These are phyloP conservation scores for Emmelina monodactyla DNA, from an alignment of 2,888 invertebrate species.

Conservation along the genomic window DNA sequence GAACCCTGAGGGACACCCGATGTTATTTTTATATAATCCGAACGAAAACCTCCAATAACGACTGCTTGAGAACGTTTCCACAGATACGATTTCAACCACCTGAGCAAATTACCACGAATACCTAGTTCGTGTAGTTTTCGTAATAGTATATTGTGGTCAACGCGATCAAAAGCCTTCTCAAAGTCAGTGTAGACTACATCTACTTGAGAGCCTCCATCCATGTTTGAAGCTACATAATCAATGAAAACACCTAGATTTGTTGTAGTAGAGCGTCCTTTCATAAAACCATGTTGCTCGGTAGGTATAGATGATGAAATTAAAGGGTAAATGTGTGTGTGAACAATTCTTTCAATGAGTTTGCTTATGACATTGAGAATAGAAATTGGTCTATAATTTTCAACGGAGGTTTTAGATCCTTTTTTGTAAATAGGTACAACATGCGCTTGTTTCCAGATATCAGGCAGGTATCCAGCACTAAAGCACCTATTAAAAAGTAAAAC, in stretches of 20 bases:
- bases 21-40: not conserved
- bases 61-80: not conserved
- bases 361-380: conserved; percentile 6
- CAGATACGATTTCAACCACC: conserved; percentile 13
- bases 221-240: not conserved
- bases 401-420: not conserved
- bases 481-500: conserved; percentile 2
- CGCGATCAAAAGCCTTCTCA: conserved; percentile 17
- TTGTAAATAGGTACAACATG: conserved; percentile 8
- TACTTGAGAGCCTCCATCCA: conserved; percentile 10
- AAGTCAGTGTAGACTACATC: conserved; percentile 19
- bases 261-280: not conserved
- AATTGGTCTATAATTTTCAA: conserved; percentile 8
- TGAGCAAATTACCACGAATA: conserved; percentile 10
- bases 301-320: not conserved
- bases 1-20: conserved; percentile 5
- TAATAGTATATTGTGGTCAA: conserved; percentile 12
- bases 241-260: not conserved
- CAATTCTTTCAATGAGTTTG: conserved; percentile 4
- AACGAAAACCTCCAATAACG: not conserved
- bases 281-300: conserved; percentile 3
- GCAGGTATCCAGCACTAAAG: conserved; percentile 1
- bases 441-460: conserved; percentile 5
- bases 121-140: conserved; percentile 9
- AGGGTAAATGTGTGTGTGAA: conserved; percentile 2